A percentile compares a stretch with the other conserved stretches of the same genome.
phyloP scores from a whole-genome alignment of 2,113 vertebrate genomes.

The Bombycilla garrulus region DNA sequence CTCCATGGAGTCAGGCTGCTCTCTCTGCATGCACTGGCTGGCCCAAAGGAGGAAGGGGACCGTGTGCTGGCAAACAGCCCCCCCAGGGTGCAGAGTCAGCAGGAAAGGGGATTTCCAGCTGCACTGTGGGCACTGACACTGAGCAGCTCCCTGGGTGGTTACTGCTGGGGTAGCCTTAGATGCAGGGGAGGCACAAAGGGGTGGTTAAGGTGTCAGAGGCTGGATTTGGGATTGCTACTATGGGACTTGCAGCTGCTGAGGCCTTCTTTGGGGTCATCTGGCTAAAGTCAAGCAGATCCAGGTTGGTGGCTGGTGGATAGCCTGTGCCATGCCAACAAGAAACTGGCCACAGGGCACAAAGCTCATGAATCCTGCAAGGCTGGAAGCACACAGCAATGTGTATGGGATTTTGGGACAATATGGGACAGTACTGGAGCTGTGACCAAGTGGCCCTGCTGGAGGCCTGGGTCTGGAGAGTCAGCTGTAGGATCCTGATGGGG shows the following conservation, averaged over 20 bases:
- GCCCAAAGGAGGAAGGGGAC: background rate
- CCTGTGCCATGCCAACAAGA: slow-evolving; percentile 68
- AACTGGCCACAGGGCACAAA: slow-evolving; percentile 71
- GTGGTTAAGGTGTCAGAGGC: background rate
- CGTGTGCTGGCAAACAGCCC: background rate
- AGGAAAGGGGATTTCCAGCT: background rate
- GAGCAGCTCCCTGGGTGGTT: background rate
- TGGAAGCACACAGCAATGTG: background rate
- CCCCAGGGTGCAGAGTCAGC: background rate
- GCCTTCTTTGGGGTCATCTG: background rate
- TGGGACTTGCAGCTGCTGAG: background rate
- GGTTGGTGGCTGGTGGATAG: slow-evolving; percentile 70
- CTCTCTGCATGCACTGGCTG: accelerated
- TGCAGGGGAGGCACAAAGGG: no score
- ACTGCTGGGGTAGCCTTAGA: background rate
- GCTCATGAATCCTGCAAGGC: slow-evolving; percentile 73
- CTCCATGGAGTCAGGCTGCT: background rate
- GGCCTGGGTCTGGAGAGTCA: background rate
- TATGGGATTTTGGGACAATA: background rate
- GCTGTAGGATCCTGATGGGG: background rate
- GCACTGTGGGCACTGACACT: accelerated
- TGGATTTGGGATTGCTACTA: background rate
- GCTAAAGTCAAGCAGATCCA: slow-evolving; percentile 71
- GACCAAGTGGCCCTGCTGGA: background rate
- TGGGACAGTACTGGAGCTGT: background rate